Base-by-base conservation (phyloP, 2,797 vertebrate genomes). In the Pseudotriccus pelzelni region DNA sequence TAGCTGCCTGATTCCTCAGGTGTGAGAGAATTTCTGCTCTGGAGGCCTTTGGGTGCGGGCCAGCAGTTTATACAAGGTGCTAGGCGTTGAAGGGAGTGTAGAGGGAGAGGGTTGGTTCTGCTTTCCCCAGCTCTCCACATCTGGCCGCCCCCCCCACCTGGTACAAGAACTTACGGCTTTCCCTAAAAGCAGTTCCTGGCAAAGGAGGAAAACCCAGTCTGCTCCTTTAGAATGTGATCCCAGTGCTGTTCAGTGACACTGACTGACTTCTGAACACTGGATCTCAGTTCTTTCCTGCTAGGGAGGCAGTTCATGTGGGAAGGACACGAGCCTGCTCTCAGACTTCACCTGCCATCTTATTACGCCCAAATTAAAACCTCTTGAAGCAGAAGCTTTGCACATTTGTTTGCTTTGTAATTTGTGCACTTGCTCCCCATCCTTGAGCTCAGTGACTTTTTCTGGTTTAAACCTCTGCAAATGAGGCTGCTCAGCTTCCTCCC, bases 21-120 rank as follows among this genome's bases (percentile, higher is more conserved):
- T 94, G 80, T 86, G 91, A 87, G 92, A 90, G 87, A 74, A 93
- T 92, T 90, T 47, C 82, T 90, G 82, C 95, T 96, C 82, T 58
- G 95, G 94, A 93, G 92, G 92, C 89, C 87, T 94, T 87, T 93
- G 96, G 95, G 89, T 77, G 82, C 87, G 88, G 77, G 96, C 93
- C 96, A 96, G n/a, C 80, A 74, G 59, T 87, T 96, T 80, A 79
- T 90, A 94, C 92, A 95, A 89, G 90, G 87, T 96, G 95, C 95
- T 96, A 93, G 83, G 86, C 72, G 30, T 72, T 89, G 87, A 94
- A 66, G 56, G 69, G 30, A 76, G 66, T 36, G 66, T 44, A 72
- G 64, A 75, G 75, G 85, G 79, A 76, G 87, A 69, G 49, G 67
- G 50, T 85, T 84, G 47, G 37, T 43, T 87, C 85, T 72, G 75